Evolutionary conservation across 2,888 invertebrate species (phyloP).

Genomic region (Caenorhabditis sp.): DNA sequence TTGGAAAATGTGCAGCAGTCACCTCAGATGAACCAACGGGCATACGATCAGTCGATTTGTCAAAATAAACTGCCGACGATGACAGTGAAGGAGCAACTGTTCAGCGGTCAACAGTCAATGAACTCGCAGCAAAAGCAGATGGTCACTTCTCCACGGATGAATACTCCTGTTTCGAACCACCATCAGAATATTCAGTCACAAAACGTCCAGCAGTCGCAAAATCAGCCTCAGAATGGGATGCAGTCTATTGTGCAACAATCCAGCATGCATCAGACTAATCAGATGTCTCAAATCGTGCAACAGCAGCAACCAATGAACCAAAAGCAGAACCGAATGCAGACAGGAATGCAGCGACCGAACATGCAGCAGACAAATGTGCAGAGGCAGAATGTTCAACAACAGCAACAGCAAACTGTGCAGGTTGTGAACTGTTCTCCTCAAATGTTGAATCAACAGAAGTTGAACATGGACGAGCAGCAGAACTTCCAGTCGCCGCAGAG

Average conservation of each 20-base stretch:
- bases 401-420: background rate
- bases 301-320: background rate
- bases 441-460: no score
- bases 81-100: slow-evolving; percentile 37
- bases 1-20: background rate
- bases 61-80: slow-evolving; percentile 19
- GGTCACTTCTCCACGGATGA: slow-evolving; percentile 16
- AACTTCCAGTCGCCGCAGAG: background rate
- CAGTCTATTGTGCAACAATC: background rate
- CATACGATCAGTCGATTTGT: slow-evolving; percentile 39
- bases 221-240: background rate
- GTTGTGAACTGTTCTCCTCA: no score
- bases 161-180: slow-evolving; percentile 20
- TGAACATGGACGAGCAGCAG: background rate
- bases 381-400: background rate
- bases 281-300: background rate
- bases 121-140: slow-evolving; percentile 37
- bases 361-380: background rate
- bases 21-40: slow-evolving; percentile 25
- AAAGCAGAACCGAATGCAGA: background rate
- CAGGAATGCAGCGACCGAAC: background rate
- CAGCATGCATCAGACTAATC: background rate
- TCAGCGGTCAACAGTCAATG: slow-evolving; percentile 23
- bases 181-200: slow-evolving; percentile 14
- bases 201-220: slow-evolving; percentile 5